Conservation (phyloP, 2,888 invertebrate genomes). For the Heliconius sara region DNA sequence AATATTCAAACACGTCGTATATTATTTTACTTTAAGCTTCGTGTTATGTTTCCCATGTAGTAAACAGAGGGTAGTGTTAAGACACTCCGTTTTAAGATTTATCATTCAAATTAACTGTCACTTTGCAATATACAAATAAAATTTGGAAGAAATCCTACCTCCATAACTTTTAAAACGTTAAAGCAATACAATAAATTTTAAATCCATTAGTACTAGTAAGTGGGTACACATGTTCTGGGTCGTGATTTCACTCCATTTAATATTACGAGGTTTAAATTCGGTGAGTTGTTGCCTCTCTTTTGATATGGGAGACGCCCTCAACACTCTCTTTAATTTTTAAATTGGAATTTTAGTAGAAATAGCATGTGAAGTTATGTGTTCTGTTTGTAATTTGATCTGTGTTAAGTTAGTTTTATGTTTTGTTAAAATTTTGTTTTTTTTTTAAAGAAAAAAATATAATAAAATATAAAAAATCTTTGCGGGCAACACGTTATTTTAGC, state of each 20-base stretch:
- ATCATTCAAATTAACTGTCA: not conserved
- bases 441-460: too few species aligned
- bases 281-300: constrained; percentile 75
- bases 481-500: too few species aligned
- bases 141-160: not conserved
- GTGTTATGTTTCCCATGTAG: not conserved
- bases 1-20: too few species aligned
- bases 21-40: not conserved
- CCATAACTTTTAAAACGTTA: constrained; percentile 63
- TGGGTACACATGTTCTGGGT: constrained; percentile 79
- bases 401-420: not conserved
- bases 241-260: constrained; percentile 78
- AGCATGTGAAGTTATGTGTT: not conserved
- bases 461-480: too few species aligned
- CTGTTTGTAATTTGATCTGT: not conserved
- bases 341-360: constrained; percentile 41
- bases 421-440: too few species aligned
- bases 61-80: not conserved
- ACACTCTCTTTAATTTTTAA: constrained; percentile 46
- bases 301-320: constrained; percentile 58
- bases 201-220: constrained; percentile 78
- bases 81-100: not conserved
- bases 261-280: constrained; percentile 81
- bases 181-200: constrained; percentile 80
- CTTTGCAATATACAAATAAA: not conserved